Evolutionary conservation across 2,113 vertebrate genomes (phyloP), one percentile per base, ranked within the genome.

Genomic region (Panthera uncia): DNA sequence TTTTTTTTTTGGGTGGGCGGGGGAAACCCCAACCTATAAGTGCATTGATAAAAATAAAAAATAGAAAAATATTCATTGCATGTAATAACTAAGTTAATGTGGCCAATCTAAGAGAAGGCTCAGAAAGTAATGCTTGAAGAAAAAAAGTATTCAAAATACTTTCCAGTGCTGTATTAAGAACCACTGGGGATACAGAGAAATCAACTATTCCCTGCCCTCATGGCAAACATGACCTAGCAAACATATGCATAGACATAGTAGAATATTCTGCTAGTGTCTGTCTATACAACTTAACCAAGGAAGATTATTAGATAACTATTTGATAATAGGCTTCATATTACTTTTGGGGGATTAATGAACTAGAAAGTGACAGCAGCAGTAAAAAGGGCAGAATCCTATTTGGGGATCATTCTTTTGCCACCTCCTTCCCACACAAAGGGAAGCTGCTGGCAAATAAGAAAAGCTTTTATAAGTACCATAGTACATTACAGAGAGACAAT

Each of bases 41-140:
- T 84, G 50, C 5, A 69, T 50, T 97, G 63, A 91, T 74, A 88
- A 94, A 86, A 90, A 74, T 79, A 6, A 50, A 89, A 89, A 85
- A 93, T 3, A 85, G 52, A 79, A 55, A 91, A 48, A 83, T 50
- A 86, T 80, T 92, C 41, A 84, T 36, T 94, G 14, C 57, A 45
- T 16, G 7, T 80, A 79, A 82, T 69, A 91, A 87, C 48, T 86
- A 93, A 88, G 50, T 76, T 87, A 94, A 90, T 69, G 33, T 74
- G 48, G n/a, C 18, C 65, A 61, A 57, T 25, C 95, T 95, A 95
- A 80, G 12, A 74, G 33, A 93, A 96, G 57, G 27, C 33, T 87
- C 33, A 83, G 38, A 57, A 87, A 79, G 23, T 25, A 86, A 95
- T 36, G 66, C 9, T 15, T 15, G 50, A 78, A 50, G 45, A 38